Base-by-base conservation (phyloP, 2,113 vertebrate species). In the Piprites chloris region DNA sequence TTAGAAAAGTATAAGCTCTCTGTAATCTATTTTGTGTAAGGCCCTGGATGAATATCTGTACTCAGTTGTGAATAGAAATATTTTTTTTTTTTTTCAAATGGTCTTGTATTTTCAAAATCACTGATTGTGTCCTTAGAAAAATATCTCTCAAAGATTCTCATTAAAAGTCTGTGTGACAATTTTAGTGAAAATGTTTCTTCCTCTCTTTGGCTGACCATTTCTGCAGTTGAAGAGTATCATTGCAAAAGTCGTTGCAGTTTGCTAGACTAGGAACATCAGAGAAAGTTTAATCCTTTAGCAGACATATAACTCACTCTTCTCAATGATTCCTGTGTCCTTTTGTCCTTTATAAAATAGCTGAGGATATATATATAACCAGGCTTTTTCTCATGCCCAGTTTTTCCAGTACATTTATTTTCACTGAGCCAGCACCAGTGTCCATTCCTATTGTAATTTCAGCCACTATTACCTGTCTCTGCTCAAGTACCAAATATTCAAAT, bases 361-460 rank as follows among this genome's bases (percentile, higher is more conserved):
- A 82, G 42, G 73, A 69, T 55, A 42, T 84, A 79, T 23, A 91
- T 84, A 86, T 66, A 62, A 67, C 61, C 50, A 59, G 35, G 33
- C 49, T 61, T 96, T 89, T 85, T 91, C 91, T 83, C 44, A 28
- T 76, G 79, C 77, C 55, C 55, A 65, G 42, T 85, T 94, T 96
- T 97, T 95, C 93, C 91, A 95, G 85, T 89, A 96, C 74, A 73
- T 96, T 95, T 96, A 87, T 95, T 97, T 95, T 93, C 87, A 92
- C 56, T 92, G 87, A 97, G 77, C 83, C 95, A 92, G 80, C 83
- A 92, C 63, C 94, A 75, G 92, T 87, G 83, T 93, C 92, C 87
- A 87, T 94, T 93, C 69, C 85, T 87, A 84, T 35, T 77, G 72
- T 49, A 81, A 87, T 95, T 97, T 95, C 85, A 94, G 83, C 59